Evolutionary conservation across 2,888 invertebrate genomes (phyloP), one percentile per base, ranked within the genome.

Genomic region (Trichogramma evanescens): DNA sequence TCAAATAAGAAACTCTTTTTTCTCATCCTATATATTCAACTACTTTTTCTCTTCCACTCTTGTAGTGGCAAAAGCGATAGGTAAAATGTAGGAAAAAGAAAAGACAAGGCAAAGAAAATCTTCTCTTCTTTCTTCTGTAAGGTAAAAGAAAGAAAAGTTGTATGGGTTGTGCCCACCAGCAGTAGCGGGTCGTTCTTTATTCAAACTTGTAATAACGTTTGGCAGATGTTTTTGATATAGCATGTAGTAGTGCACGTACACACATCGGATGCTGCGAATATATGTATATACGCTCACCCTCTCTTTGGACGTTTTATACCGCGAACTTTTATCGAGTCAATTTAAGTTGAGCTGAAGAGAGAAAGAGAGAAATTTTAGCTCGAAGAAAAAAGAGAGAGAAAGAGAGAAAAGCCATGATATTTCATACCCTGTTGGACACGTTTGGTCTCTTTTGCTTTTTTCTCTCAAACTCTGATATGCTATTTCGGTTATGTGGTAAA

Each of bases 191-290:
- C 72, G 72, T 77, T 77, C 75, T 76, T 76, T 75, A 77, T 76
- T 76, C 77, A 76, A 77, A 77, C 74, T 77, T 77, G 76, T 77
- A 77, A 77, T 77, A 77, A 77, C 76, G 73, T 77, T 77, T 77
- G 77, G 76, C 77, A 77, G 77, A 77, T 77, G 77, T 77, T 74
- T 72, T 72, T 73, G 74, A 74, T 74, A 72, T 73, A 74, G 72
- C 69, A 67, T 55, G 66, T 13, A 54, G 66, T 26, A 26, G 26
- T 26, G 26, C 26, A 26, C 65, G 62, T 63, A 51, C 58, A 26
- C 26, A 26, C 26, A 3, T 26, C 3, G 26, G 26, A 26, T 26
- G 26, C 26, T 26, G 26, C 26, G 26, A 26, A 3, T 26, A 26
- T 26, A 26, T 26, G 26, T 26, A 26, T 26, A 26, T 26, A 26